Base-by-base conservation (phyloP, 2,888 invertebrate species). In the Chloroclysta siterata region DNA sequence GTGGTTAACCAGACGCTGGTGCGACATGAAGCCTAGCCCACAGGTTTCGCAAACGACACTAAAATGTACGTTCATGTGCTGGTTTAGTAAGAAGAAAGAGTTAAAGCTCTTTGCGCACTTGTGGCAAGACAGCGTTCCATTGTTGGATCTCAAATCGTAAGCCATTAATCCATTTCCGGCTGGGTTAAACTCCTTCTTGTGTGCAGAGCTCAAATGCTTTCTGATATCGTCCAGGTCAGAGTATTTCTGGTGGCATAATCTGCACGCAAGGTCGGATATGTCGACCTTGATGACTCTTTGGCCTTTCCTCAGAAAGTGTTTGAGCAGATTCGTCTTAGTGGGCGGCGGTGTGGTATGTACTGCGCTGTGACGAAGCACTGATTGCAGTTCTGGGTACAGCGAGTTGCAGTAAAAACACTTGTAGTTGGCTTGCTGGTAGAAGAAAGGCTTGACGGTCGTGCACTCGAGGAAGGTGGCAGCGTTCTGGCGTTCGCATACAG, bases 21-120 rank as follows among this genome's bases (percentile, higher is more conserved):
- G 85, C 0, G 93, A 90, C 83, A 90, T 89, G 67, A 93, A 93
- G 0, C 93, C 90, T 6, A 90, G 69, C 0, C 93, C 93, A 62
- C 93, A 93, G 0, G 87, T 90, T 68, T 93, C 93, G 63, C 93
- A 93, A 0, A 91, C 91, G 0, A 92, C 91, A 58, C 78, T 92
- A 48, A 84, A 92, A 72, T 93, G 93, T 0, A 76, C 91, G 50
- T 93, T 93, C 92, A 93, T 93, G 67, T 93, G 93, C 22, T 88
- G 76, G 44, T 91, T 92, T 1, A 93, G 69, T 13, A 90, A 75
- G 56, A 90, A 91, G 70, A 92, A 92, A 0, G 92, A 85, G 63
- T 89, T 90, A 57, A 92, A 93, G 0, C 82, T 80, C 66, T 92
- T 91, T 1, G 73, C 74, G 57, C 93, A 93, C 63, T 84, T 89